phyloP scores from a whole-genome alignment of 2,113 vertebrate genomes.

The Tinamus guttatus region DNA sequence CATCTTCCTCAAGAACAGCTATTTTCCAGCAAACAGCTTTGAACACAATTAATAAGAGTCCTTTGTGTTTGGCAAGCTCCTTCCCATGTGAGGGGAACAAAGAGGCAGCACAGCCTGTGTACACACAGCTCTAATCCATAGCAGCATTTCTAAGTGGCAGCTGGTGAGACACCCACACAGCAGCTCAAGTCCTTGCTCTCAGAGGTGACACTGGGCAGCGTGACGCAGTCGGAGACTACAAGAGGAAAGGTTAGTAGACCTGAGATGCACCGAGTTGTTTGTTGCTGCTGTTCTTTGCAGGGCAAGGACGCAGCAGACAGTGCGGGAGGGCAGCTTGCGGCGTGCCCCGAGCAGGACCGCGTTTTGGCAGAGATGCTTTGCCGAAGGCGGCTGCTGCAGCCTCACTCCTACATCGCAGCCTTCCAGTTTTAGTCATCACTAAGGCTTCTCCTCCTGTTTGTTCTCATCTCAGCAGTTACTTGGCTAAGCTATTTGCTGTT shows the following conservation, averaged over 20 bases:
- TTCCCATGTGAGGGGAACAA: slow-evolving; percentile 59
- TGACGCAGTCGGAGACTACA: background rate
- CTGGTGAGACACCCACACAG: slow-evolving; percentile 59
- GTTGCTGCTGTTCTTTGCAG: background rate
- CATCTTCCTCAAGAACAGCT: background rate
- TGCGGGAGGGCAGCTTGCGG: background rate
- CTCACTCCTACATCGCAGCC: slow-evolving; percentile 58
- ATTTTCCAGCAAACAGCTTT: slow-evolving; percentile 32
- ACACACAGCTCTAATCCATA: slow-evolving; percentile 62
- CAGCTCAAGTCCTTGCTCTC: background rate
- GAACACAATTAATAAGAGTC: slow-evolving; percentile 8
- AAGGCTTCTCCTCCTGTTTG: slow-evolving; percentile 24
- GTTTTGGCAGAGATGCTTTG: slow-evolving; percentile 28
- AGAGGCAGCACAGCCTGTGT: slow-evolving; percentile 63
- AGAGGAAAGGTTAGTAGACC: background rate
- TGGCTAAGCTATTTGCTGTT: background rate
- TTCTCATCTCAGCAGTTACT: background rate
- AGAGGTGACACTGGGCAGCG: background rate
- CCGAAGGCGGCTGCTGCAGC: slow-evolving; percentile 23
- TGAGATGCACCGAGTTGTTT: background rate
- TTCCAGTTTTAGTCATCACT: slow-evolving; percentile 51
- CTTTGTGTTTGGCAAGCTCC: slow-evolving; percentile 61
- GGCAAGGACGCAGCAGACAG: background rate
- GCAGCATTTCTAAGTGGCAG: slow-evolving; percentile 28
- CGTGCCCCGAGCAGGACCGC: background rate